Conservation (phyloP, 2,888 invertebrate genomes). For the Homarus gammarus region DNA sequence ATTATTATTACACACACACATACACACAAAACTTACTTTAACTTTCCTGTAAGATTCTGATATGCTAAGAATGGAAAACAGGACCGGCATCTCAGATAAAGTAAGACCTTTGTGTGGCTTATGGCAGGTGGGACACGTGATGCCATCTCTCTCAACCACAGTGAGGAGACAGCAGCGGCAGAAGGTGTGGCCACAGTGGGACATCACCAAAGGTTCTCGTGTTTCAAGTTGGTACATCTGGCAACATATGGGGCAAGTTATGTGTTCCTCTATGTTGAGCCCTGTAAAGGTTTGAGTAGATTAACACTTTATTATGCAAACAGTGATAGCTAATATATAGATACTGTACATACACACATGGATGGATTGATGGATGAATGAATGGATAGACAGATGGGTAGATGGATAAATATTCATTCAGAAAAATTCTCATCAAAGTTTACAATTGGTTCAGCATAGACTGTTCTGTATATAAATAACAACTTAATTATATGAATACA, state of each 20-base stretch:
- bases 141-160: slow-evolving; percentile 30
- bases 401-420: no score
- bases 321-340: no score
- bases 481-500: no score
- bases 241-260: slow-evolving; percentile 66
- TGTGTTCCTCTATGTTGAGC: slow-evolving; percentile 35
- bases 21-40: no score
- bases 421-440: no score
- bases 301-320: no score
- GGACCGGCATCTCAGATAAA: background rate
- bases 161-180: slow-evolving; percentile 58
- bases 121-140: slow-evolving; percentile 64
- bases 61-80: slow-evolving; percentile 22
- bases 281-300: background rate
- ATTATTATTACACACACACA: no score
- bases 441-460: no score
- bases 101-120: background rate
- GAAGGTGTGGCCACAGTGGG: slow-evolving; percentile 68
- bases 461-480: no score
- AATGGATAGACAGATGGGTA: no score
- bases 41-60: background rate
- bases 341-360: no score
- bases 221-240: slow-evolving; percentile 40
- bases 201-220: slow-evolving; percentile 61
- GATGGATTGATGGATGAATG: no score